These are phyloP conservation scores for Tetragonisca angustula DNA, from an alignment of 2,888 invertebrate species.

Conservation along the genomic window DNA sequence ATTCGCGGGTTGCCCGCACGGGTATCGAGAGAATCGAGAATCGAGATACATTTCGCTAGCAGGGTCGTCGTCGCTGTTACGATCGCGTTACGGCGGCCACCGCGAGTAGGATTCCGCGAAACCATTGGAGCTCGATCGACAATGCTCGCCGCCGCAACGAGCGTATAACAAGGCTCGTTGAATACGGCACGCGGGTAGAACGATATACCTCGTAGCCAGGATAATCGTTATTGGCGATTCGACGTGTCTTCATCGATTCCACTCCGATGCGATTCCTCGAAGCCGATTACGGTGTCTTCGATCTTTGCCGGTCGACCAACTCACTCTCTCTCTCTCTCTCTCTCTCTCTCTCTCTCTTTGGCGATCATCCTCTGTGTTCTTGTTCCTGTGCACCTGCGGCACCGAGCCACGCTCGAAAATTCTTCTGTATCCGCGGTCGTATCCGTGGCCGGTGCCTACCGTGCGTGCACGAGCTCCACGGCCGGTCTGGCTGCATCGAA, in stretches of 20 bases:
- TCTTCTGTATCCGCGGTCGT: conserved; percentile 31
- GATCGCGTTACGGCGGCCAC: conserved; percentile 24
- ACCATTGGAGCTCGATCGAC: conserved; percentile 60
- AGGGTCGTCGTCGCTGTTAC: conserved; percentile 34
- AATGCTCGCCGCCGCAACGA: conserved; percentile 59
- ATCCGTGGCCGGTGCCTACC: background rate
- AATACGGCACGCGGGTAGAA: conserved; percentile 38
- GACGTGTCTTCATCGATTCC: conserved; percentile 72
- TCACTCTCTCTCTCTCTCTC: conserved; percentile 5
- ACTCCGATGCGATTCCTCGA: conserved; percentile 64
- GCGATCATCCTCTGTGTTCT: conserved; percentile 20
- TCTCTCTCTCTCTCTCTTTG: conserved; percentile 8
- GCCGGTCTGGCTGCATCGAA: background rate
- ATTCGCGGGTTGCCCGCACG: background rate
- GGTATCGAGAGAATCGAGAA: background rate
- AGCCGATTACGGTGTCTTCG: conserved; percentile 64
- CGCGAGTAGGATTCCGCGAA: conserved; percentile 63
- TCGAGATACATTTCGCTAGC: conserved; percentile 39
- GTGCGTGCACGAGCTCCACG: conserved; percentile 1
- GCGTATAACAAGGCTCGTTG: conserved; percentile 65
- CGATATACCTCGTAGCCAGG: conserved; percentile 56
- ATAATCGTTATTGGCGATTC: conserved; percentile 70
- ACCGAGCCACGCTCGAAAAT: conserved; percentile 36
- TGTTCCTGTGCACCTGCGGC: conserved; percentile 47
- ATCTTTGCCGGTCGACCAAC: conserved; percentile 18